Evolutionary conservation across 2,113 vertebrate species (phyloP).

Genomic region (Salvator merianae): DNA sequence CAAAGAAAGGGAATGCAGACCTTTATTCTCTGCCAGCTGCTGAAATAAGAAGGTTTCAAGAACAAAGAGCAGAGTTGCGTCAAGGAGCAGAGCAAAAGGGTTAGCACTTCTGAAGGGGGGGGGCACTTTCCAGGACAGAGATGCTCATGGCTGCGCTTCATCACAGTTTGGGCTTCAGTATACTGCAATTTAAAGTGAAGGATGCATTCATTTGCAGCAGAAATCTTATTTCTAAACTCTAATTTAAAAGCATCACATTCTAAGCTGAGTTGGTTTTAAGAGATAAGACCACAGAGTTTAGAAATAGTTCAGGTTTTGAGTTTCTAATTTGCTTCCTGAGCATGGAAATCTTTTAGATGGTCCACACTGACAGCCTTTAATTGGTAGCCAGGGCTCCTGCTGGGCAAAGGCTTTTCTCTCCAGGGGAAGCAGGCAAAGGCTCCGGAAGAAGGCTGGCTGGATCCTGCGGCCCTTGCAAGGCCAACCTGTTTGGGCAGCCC

Average conservation of each 20-base stretch:
- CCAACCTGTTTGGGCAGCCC: neutral
- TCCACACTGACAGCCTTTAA: slow-evolving; percentile 83
- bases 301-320: slow-evolving; percentile 84
- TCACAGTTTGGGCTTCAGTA: slow-evolving; percentile 76
- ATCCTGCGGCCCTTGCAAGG: neutral
- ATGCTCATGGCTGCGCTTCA: no score
- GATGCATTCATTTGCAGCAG: slow-evolving; percentile 79
- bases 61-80: slow-evolving; percentile 65
- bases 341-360: slow-evolving; percentile 82
- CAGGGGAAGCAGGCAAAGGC: neutral
- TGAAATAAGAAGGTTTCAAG: slow-evolving; percentile 67
- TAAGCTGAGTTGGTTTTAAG: slow-evolving; percentile 84
- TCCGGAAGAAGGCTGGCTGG: neutral
- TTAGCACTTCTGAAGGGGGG: slow-evolving; percentile 51
- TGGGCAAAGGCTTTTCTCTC: slow-evolving; percentile 50
- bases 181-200: slow-evolving; percentile 82
- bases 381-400: slow-evolving; percentile 72
- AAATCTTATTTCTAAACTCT: slow-evolving; percentile 84
- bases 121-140: slow-evolving; percentile 44
- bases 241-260: slow-evolving; percentile 86
- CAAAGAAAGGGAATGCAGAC: slow-evolving; percentile 51
- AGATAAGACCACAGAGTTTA: slow-evolving; percentile 85
- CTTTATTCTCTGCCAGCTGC: slow-evolving; percentile 65
- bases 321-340: slow-evolving; percentile 83
- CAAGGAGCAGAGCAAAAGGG: slow-evolving; percentile 52